Base-by-base conservation (phyloP, 2,113 vertebrate species). In the Microtus pennsylvanicus region DNA sequence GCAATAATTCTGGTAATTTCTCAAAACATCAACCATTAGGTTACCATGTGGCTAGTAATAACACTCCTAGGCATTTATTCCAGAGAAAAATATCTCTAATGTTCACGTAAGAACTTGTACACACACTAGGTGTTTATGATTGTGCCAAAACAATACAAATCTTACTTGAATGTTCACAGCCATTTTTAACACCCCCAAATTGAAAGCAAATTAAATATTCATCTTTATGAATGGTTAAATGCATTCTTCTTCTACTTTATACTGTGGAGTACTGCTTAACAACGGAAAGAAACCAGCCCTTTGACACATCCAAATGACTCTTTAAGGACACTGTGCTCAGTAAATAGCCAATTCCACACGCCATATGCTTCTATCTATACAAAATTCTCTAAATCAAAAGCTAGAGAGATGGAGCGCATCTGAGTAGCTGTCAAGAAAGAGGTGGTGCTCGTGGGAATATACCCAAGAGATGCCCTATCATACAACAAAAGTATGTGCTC, bases 381-480 rank as follows among this genome's bases (percentile, higher is more conserved):
- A 87, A 69, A 17, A 93, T 76, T 70, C 33, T 93, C 45, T 55
- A 92, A 83, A 72, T 69, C 22, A 74, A 86, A 42, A 87, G 47
- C 52, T 72, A 28, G 12, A 63, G 70, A 63, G 33, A 91, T n/a
- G 9, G 9, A 76, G 28, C 77, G 42, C 14, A 77, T 47, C 11
- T 77, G 72, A 81, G 33, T 69, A 24, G 52, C 24, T 94, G 16
- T n/a, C 30, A 87, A 63, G 55, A n/a, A 47, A 47, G 70, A 70
- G 42, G 42, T 45, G 42, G 42, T 45, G 42, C 4, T 45, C 42
- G 3, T 45, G 42, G 42, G n/a, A 50, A 50, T 50, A 10, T 50
- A 50, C 47, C 47, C 47, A 50, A 50, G 47, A 50, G 47, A 50
- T 50, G 47, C 47, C 47, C 9, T 50, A 50, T 50, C 47, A 50